Evolutionary conservation across 2,113 vertebrate species (phyloP).

Genomic region (Clarias magur): DNA sequence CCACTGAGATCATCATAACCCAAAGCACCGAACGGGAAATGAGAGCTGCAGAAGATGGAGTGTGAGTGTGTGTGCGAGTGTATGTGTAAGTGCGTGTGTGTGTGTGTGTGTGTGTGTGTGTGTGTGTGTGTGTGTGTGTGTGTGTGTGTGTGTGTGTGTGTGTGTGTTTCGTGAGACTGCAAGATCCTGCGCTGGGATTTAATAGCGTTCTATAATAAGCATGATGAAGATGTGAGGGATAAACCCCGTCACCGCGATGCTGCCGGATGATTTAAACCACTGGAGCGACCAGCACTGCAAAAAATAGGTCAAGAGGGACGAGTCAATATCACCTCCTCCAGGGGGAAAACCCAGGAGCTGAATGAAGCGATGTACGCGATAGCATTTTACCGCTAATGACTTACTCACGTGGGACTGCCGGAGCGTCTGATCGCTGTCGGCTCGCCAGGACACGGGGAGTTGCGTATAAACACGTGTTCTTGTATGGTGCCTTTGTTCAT

Average conservation of each 20-base stretch:
- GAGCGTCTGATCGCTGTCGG: not conserved
- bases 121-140: not conserved
- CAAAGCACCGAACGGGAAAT: not conserved
- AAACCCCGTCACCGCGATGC: not conserved
- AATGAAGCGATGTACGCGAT: not conserved
- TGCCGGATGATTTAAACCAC: not conserved
- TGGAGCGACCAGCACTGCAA: not conserved
- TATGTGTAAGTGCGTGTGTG: not conserved
- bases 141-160: not conserved
- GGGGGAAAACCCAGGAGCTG: too few relatives aligned
- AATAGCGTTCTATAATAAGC: conserved; percentile 2
- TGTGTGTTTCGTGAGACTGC: not conserved
- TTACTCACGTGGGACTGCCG: not conserved
- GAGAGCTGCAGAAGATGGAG: not conserved
- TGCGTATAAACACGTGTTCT: not conserved
- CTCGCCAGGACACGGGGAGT: not conserved
- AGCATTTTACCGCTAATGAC: not conserved
- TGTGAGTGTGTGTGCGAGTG: not conserved
- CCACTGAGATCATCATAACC: not conserved
- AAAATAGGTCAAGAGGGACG: not conserved
- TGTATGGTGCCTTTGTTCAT: not conserved
- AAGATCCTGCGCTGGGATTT: not conserved
- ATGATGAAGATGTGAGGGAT: conserved; percentile 1
- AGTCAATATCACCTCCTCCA: not conserved
- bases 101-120: not conserved